phyloP scores from a whole-genome alignment of 2,888 invertebrate species.

The Lutraria lutraria region DNA sequence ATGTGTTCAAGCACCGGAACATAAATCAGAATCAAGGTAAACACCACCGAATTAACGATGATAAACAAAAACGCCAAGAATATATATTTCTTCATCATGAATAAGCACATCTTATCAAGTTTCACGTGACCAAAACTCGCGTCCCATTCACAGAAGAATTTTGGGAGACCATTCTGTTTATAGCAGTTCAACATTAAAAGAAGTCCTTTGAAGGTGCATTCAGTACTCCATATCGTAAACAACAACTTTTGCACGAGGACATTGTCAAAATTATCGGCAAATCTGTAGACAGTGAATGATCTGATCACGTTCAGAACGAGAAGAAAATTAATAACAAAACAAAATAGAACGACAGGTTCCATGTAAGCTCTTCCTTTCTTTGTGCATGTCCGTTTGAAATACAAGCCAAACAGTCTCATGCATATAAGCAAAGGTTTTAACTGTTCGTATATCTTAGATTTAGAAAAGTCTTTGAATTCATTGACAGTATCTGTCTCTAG shows the following conservation, averaged over 20 bases:
- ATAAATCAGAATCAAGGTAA: conserved; percentile 60
- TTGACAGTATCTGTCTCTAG: conserved; percentile 18
- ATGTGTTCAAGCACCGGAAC: conserved; percentile 66
- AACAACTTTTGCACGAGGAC: conserved; percentile 74
- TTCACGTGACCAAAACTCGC: conserved; percentile 57
- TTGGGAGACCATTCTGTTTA: conserved; percentile 62
- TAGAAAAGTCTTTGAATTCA: conserved; percentile 39
- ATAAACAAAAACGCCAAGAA: conserved; percentile 63
- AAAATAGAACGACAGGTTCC: conserved; percentile 55
- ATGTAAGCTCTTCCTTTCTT: conserved; percentile 39
- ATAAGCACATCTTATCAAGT: conserved; percentile 56
- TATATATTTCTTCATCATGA: conserved; percentile 68
- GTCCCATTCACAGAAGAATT: conserved; percentile 68
- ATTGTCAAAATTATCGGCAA: conserved; percentile 65
- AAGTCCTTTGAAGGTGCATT: conserved; percentile 65
- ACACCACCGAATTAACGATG: conserved; percentile 63
- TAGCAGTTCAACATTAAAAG: conserved; percentile 62
- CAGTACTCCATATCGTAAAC: conserved; percentile 71
- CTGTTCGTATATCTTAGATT: conserved; percentile 58
- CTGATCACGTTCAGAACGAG: conserved; percentile 59
- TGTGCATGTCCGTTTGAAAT: conserved; percentile 51
- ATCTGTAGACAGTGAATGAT: conserved; percentile 66
- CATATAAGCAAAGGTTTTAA: conserved; percentile 61
- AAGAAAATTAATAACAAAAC: conserved; percentile 57
- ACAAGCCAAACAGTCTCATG: conserved; percentile 68